A percentile compares a stretch with the other conserved stretches of the same genome.
Conservation (phyloP, 2,797 vertebrate genomes). For the Enteromius unitaeniatus region DNA sequence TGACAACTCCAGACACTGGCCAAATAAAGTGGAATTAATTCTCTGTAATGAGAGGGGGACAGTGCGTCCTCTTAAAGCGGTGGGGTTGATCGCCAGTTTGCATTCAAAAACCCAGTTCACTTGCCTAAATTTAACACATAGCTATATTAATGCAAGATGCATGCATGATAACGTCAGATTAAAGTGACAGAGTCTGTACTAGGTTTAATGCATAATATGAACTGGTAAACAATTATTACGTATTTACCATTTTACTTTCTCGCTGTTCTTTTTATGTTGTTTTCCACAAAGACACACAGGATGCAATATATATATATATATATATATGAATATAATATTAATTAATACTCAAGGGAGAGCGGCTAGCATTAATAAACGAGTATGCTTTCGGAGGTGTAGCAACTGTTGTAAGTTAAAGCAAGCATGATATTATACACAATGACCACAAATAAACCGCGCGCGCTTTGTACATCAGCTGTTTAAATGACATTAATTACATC, state of each 20-base stretch:
- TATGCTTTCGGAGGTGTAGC: neutral
- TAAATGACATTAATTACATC: conserved; percentile 68
- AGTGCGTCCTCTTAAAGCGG: conserved; percentile 77
- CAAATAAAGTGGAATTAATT: conserved; percentile 99
- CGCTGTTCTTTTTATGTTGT: neutral
- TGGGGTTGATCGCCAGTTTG: conserved; percentile 81
- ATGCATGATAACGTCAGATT: conserved; percentile 74
- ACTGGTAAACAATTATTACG: neutral
- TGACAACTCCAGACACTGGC: conserved; percentile 98
- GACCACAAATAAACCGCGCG: conserved; percentile 37
- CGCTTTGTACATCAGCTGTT: conserved; percentile 73
- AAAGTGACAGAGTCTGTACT: neutral
- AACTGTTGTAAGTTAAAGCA: conserved; percentile 17
- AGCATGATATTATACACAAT: conserved; percentile 17
- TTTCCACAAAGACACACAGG: neutral
- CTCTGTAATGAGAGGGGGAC: conserved; percentile 91
- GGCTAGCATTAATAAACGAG: neutral
- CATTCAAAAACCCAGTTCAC: conserved; percentile 84
- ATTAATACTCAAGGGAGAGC: conserved; percentile 19
- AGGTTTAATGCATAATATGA: neutral
- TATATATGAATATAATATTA: conserved; percentile 18
- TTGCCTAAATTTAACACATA: conserved; percentile 73
- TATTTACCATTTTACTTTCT: neutral
- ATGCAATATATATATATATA: neutral
- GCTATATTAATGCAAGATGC: conserved; percentile 67